Evolutionary conservation across 2,888 invertebrate species (phyloP).

Genomic region (Drosophila algonquin): DNA sequence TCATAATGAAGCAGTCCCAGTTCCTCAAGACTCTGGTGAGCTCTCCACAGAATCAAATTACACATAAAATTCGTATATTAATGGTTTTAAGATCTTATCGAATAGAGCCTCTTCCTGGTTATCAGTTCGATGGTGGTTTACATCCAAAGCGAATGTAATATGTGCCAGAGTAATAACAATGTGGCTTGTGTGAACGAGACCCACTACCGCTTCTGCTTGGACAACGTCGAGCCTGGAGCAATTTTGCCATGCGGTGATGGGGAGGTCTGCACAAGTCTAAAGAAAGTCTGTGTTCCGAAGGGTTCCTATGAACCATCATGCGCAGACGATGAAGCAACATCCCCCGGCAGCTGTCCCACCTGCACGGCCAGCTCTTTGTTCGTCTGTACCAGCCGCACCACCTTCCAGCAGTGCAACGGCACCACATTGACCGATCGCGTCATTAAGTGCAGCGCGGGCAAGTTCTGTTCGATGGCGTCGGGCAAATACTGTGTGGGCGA

Average conservation of each 20-base stretch:
- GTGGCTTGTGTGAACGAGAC: conserved; percentile 70
- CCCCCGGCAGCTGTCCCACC: conserved; percentile 43
- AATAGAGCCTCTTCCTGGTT: conserved; percentile 35
- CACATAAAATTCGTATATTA: background rate
- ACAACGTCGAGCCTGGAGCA: conserved; percentile 5
- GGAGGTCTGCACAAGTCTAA: conserved; percentile 57
- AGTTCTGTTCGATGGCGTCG: conserved; percentile 59
- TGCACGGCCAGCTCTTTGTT: conserved; percentile 61
- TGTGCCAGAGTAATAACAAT: conserved; percentile 61
- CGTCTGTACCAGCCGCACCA: conserved; percentile 71
- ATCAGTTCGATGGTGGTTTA: conserved; percentile 27
- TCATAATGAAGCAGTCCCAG: conserved; percentile 44
- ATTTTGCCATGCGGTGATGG: conserved; percentile 45
- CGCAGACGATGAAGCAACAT: rapidly evolving
- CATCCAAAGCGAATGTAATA: conserved; percentile 51
- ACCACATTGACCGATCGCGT: conserved; percentile 4
- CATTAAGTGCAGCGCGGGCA: conserved; percentile 54
- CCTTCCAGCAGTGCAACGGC: conserved; percentile 65
- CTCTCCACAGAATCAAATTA: too few species aligned
- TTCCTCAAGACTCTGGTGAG: conserved; percentile 52
- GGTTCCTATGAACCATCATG: conserved; percentile 39
- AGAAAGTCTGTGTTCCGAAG: conserved; percentile 24
- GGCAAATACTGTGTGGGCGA: conserved; percentile 62
- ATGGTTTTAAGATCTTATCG: background rate
- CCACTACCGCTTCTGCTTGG: conserved; percentile 61